Percentiles rank a stretch among this genome's conserved stretches.
phyloP scores from a whole-genome alignment of 2,888 invertebrate species.

The Zelleria hepariella region DNA sequence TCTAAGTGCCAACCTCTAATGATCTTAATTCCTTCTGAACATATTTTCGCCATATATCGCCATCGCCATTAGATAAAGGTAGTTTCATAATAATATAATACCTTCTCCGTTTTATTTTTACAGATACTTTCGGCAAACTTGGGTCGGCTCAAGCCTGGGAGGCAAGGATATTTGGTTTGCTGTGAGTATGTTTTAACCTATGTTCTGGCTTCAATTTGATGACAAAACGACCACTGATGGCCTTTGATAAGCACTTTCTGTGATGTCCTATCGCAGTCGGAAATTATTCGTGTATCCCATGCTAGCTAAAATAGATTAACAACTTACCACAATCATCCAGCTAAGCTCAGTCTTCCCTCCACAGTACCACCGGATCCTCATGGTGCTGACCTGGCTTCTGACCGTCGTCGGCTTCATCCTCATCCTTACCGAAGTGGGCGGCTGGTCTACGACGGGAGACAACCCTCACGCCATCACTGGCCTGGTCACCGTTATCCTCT shows the following conservation, averaged over 20 bases:
- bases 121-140: constrained; percentile 90
- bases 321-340: background rate
- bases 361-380: constrained; percentile 89
- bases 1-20: too few species aligned
- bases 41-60: too few species aligned
- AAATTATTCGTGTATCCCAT: too few species aligned
- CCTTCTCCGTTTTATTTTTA: constrained; percentile 10
- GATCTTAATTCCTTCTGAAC: too few species aligned
- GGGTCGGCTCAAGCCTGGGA: constrained; percentile 84
- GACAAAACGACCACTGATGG: background rate
- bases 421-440: constrained; percentile 85
- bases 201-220: background rate
- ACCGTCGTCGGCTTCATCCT: constrained; percentile 84
- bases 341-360: background rate
- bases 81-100: background rate
- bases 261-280: too few species aligned
- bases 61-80: too few species aligned
- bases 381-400: constrained; percentile 85
- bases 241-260: too few species aligned
- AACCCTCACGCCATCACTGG: constrained; percentile 91
- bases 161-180: constrained; percentile 96
- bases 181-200: constrained; percentile 73
- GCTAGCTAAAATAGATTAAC: too few species aligned
- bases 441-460: constrained; percentile 77
- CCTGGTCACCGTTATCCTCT: constrained; percentile 80